phyloP scores from a whole-genome alignment of 37 sponge, comb jelly and placozoan species.

The Tethya wilhelma region DNA sequence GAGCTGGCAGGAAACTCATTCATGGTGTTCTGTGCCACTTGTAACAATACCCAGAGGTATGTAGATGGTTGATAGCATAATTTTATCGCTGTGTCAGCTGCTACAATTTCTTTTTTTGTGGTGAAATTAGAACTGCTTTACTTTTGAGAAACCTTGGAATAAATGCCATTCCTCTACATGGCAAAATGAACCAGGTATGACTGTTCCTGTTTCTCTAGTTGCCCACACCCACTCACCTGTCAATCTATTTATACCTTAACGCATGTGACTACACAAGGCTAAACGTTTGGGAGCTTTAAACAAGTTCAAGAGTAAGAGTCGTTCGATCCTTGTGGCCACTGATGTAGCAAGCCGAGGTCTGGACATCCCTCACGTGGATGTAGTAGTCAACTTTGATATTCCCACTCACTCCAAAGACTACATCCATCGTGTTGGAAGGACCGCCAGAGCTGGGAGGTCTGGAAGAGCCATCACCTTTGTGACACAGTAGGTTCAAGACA shows the following conservation, averaged over 20 bases:
- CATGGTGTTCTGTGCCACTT: conserved; percentile 99
- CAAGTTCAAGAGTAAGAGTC: conserved; percentile 90
- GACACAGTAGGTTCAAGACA: conserved; percentile 94
- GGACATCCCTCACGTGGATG: conserved; percentile 99
- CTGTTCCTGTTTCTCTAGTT: conserved; percentile 1
- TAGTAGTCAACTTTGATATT: conserved; percentile 97
- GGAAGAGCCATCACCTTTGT: conserved; percentile 96
- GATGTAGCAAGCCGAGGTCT: conserved; percentile 99
- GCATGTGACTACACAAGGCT: conserved; percentile 30
- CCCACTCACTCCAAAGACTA: conserved; percentile 99
- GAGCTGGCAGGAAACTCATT: conserved; percentile 98
- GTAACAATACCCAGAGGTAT: conserved; percentile 90
- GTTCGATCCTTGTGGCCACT: conserved; percentile 92
- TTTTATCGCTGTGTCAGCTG: not conserved
- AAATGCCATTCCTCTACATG: conserved; percentile 95
- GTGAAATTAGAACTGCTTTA: conserved; percentile 72
- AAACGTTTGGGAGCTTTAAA: conserved; percentile 97
- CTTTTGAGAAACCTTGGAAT: conserved; percentile 92
- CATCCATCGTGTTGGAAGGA: conserved; percentile 98
- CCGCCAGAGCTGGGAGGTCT: conserved; percentile 95
- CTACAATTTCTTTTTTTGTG: not conserved
- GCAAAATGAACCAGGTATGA: conserved; percentile 93
- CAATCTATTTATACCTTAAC: not conserved
- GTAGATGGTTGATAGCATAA: not conserved
- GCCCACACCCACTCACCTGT: not conserved